Evolutionary conservation across 2,888 invertebrate species (phyloP).

Genomic region (Tridacna gigas): DNA sequence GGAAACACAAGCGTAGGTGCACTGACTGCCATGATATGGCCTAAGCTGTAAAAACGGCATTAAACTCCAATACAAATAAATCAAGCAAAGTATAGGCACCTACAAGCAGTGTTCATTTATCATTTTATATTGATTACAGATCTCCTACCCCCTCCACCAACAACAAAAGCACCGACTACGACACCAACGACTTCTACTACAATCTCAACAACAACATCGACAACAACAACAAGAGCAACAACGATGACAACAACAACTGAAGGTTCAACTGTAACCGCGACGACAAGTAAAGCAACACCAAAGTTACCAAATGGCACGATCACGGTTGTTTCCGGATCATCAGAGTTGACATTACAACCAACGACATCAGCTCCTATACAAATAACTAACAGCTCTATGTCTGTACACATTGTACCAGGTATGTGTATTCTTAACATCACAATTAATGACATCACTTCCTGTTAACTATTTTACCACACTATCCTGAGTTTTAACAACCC

Average conservation of each 20-base stretch:
- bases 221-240: conserved; percentile 17
- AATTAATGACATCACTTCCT: neutral
- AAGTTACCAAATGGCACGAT: neutral
- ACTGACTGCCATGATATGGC: neutral
- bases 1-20: neutral
- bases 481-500: neutral
- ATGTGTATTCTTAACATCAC: neutral
- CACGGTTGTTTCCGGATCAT: neutral
- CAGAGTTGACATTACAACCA: neutral
- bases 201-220: conserved; percentile 27
- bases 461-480: neutral
- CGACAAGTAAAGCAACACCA: conserved; percentile 14
- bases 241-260: conserved; percentile 11
- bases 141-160: conserved; percentile 10
- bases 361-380: neutral
- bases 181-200: conserved; percentile 23
- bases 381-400: neutral
- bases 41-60: neutral
- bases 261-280: neutral
- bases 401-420: conserved; percentile 6
- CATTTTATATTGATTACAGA: neutral
- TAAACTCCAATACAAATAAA: neutral
- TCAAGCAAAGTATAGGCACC: neutral
- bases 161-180: conserved; percentile 31
- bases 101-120: neutral